These are phyloP conservation scores for Eufriesea mexicana DNA, from an alignment of 1,140 invertebrate species.

Conservation along the genomic window DNA sequence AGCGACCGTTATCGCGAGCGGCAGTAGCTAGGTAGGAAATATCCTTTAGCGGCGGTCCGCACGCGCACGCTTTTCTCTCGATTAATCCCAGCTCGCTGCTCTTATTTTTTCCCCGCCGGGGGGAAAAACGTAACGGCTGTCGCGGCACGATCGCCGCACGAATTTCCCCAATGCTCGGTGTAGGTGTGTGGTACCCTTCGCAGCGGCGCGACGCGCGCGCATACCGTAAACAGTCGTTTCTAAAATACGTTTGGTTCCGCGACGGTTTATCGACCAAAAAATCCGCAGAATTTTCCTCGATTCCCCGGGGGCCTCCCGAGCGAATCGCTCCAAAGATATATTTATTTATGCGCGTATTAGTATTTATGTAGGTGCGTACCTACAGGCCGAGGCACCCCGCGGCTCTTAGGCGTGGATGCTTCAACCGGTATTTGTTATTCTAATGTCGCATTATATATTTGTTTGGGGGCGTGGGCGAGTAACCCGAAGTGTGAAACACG, in stretches of 20 bases:
- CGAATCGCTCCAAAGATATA: slow-evolving; percentile 61
- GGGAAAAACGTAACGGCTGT: neutral
- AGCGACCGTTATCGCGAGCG: slow-evolving; percentile 3
- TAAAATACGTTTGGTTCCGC: neutral
- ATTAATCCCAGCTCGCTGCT: slow-evolving; percentile 1
- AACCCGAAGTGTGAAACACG: slow-evolving; percentile 78
- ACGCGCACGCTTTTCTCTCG: slow-evolving; percentile 3
- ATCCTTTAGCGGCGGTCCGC: neutral
- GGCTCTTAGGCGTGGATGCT: slow-evolving; percentile 75
- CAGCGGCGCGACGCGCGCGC: neutral
- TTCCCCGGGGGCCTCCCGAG: slow-evolving; percentile 27
- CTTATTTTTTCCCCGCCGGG: neutral
- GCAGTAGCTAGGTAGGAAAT: neutral
- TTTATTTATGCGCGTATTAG: slow-evolving; percentile 74
- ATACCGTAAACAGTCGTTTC: slow-evolving; percentile 3
- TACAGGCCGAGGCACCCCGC: slow-evolving; percentile 70
- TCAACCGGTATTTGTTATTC: slow-evolving; percentile 78
- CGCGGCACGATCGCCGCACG: neutral
- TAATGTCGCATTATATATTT: slow-evolving; percentile 79
- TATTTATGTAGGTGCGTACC: slow-evolving; percentile 64
- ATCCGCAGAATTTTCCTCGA: slow-evolving; percentile 44
- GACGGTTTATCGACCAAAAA: slow-evolving; percentile 1
- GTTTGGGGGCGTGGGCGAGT: slow-evolving; percentile 76
- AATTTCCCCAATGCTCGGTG: neutral
- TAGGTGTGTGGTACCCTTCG: no score